These are phyloP conservation scores for Etheostoma spectabile DNA, from an alignment of 2,113 vertebrate species.

Conservation along the genomic window DNA sequence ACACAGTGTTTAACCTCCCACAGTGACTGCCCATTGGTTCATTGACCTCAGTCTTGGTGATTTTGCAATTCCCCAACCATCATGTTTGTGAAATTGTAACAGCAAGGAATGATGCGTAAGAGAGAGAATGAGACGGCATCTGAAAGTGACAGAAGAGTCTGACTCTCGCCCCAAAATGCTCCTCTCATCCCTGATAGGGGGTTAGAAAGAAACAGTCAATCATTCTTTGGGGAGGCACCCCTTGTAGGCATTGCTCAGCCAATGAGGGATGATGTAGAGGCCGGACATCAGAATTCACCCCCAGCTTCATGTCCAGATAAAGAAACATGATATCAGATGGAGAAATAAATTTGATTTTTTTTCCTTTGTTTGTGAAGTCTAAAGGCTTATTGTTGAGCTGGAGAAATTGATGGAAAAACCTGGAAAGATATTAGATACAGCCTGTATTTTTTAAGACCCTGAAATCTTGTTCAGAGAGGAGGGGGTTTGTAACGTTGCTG, in stretches of 20 bases:
- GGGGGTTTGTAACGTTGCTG: neutral
- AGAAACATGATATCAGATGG: conserved; percentile 7
- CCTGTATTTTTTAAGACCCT: neutral
- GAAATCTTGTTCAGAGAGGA: conserved; percentile 17
- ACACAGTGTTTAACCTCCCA: conserved; percentile 8
- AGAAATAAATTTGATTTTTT: neutral
- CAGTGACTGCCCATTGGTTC: conserved; percentile 39
- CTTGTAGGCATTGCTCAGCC: conserved; percentile 33
- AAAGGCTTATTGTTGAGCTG: conserved; percentile 22
- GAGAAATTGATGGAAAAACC: conserved; percentile 7
- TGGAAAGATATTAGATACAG: conserved; percentile 8
- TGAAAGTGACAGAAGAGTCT: conserved; percentile 55
- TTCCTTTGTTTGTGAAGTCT: conserved; percentile 1
- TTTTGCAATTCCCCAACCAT: conserved; percentile 7
- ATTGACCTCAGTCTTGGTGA: conserved; percentile 35
- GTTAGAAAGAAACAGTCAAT: conserved; percentile 55
- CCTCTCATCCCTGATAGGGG: conserved; percentile 32
- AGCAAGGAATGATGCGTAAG: conserved; percentile 8
- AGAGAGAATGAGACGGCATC: neutral
- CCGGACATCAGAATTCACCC: conserved; percentile 15
- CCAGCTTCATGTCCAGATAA: conserved; percentile 14
- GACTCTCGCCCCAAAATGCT: conserved; percentile 39
- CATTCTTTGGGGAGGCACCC: conserved; percentile 26
- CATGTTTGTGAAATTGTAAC: conserved; percentile 21
- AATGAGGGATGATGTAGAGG: conserved; percentile 33